Conservation (phyloP, 2,888 invertebrate species). For the Zygaena filipendulae region DNA sequence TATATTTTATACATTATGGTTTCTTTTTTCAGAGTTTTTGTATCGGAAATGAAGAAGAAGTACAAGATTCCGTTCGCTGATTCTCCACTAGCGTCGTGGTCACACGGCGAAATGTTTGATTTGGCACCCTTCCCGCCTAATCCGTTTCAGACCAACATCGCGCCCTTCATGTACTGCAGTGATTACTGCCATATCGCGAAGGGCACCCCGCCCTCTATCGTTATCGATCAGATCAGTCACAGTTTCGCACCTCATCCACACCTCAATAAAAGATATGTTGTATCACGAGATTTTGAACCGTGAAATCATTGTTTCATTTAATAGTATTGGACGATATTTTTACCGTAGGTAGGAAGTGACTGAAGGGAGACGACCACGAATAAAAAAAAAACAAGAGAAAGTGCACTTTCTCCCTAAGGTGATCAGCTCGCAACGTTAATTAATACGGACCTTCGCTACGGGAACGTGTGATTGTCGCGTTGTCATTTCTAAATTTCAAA, state of each 20-base stretch:
- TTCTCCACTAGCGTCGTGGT: constrained; percentile 39
- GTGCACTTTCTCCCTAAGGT: no score
- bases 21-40: constrained; percentile 39
- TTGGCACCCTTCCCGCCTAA: constrained; percentile 49
- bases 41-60: constrained; percentile 45
- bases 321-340: constrained; percentile 2
- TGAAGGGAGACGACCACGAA: no score
- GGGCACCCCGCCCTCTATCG: constrained; percentile 43
- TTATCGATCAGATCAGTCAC: constrained; percentile 41
- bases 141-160: constrained; percentile 51
- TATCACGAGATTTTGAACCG: constrained; percentile 43
- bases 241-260: constrained; percentile 27
- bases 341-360: no score
- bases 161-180: constrained; percentile 60
- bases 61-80: constrained; percentile 38
- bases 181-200: constrained; percentile 54
- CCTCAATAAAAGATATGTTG: constrained; percentile 31
- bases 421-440: no score
- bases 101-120: constrained; percentile 43
- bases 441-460: no score
- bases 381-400: no score
- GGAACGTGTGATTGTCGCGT: no score
- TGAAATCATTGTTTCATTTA: constrained; percentile 5
- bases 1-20: no score
- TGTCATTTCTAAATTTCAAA: no score